A percentile compares a stretch with the other conserved stretches of the same genome.
Evolutionary conservation across 1,140 invertebrate species (phyloP).

Genomic region (Dolichoris vasculosae): DNA sequence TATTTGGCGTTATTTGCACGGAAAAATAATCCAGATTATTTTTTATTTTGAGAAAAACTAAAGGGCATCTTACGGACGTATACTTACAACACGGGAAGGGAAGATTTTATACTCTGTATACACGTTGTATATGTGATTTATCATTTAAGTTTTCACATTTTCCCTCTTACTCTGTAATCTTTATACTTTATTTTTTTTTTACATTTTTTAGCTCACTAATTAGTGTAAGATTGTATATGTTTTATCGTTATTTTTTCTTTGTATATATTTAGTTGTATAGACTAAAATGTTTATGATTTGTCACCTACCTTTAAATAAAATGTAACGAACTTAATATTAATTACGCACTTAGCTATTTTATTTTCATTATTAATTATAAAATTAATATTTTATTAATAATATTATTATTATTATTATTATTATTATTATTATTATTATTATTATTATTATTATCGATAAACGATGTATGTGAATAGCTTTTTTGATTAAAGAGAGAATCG

Average conservation of each 20-base stretch:
- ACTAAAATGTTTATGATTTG: constrained; percentile 35
- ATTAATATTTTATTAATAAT: constrained; percentile 33
- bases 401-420: constrained; percentile 32
- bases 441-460: constrained; percentile 29
- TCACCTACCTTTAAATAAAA: constrained; percentile 23
- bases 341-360: constrained; percentile 36
- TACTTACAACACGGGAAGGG: constrained; percentile 49
- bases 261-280: constrained; percentile 40
- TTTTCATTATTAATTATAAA: constrained; percentile 24
- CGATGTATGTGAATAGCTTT: constrained; percentile 47
- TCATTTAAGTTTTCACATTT: constrained; percentile 44
- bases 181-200: constrained; percentile 13
- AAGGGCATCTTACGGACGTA: constrained; percentile 33
- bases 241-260: constrained; percentile 37
- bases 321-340: constrained; percentile 32
- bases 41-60: not conserved
- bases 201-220: constrained; percentile 9
- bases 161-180: constrained; percentile 7
- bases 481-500: constrained; percentile 43
- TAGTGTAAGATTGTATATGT: constrained; percentile 42
- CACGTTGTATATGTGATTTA: constrained; percentile 43
- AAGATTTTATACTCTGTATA: constrained; percentile 29
- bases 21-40: not conserved
- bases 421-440: constrained; percentile 32
- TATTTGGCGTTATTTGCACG: no score